Evolutionary conservation across 2,888 invertebrate species (phyloP), one percentile per base, ranked within the genome.

Genomic region (Nysson spinosus): DNA sequence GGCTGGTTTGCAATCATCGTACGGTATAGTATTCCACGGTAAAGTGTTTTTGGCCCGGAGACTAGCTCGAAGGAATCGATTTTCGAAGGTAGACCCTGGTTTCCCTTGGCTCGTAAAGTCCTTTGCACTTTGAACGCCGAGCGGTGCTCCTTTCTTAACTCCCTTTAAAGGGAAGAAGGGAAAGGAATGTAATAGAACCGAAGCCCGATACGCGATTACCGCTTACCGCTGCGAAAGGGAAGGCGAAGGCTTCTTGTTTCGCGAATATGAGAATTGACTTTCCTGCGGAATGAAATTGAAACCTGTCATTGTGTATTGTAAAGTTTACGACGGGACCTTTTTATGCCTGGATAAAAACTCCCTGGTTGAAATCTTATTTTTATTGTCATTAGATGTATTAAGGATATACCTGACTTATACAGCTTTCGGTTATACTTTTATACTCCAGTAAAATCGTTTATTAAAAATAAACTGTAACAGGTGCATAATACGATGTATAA

Each of bases 1-100:
- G n/a, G n/a, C n/a, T n/a, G n/a, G n/a, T n/a, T n/a, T n/a, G 40
- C 37, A 44, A 60, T 58, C 28, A 12, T 14, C 37, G 51, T 42
- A n/a, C n/a, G n/a, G n/a, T n/a, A 6, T 26, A 12, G 35, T 30
- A 26, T 32, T 35, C 16, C 24, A 7, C 24, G 30, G n/a, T 35
- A 39, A 43, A 40, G 56, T 24, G 42, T 43, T 49, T 61, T 35
- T 19, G 11, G 42, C 9, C 35, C 20, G 35, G 28, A 9, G 32
- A 1, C 17, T 1, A 19, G 4, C 39, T 39, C 20, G 19, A 32
- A 30, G 4, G 34, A 51, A 51, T 58, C 58, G 58, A 60, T 46
- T 44, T 26, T 16, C 26, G 22, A 20, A 34, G 14, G 52, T 22
- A 46, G 12, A 28, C 16, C n/a, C 30, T 32, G 56, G 28, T 56